Conservation (phyloP, 2,888 invertebrate species). For the Sminthurinus aureus region DNA sequence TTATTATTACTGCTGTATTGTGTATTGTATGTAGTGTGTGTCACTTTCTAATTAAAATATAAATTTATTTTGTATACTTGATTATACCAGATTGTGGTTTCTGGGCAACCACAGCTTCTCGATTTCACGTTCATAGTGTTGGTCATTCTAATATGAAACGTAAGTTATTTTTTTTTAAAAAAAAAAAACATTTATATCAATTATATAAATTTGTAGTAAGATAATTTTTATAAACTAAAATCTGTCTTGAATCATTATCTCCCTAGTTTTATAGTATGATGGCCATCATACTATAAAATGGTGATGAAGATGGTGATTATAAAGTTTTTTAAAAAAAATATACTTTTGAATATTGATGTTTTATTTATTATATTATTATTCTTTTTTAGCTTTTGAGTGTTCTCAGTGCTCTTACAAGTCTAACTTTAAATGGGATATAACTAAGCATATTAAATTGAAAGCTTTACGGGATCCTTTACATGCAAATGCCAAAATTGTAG, state of each 20-base stretch:
- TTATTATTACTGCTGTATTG: neutral
- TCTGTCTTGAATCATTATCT: neutral
- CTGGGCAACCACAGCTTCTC: conserved; percentile 90
- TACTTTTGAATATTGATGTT: neutral
- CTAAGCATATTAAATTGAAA: conserved; percentile 92
- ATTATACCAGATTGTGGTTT: conserved; percentile 68
- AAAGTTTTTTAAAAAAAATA: too few species aligned
- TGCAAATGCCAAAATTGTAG: conserved; percentile 79
- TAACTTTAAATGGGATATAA: conserved; percentile 79
- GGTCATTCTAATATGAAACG: conserved; percentile 81
- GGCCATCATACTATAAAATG: neutral
- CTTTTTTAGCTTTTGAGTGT: conserved; percentile 80
- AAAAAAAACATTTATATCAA: neutral
- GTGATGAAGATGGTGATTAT: too few species aligned
- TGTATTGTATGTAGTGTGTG: neutral
- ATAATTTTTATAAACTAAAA: neutral
- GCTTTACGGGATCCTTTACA: conserved; percentile 84
- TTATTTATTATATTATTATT: conserved; percentile 64
- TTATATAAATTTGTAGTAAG: too few species aligned
- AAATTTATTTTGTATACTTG: neutral
- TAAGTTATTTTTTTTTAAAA: neutral
- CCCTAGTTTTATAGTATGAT: neutral
- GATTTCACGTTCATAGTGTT: conserved; percentile 93
- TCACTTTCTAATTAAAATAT: neutral
- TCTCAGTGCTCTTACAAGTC: conserved; percentile 83